Base-by-base conservation (phyloP, 2,888 invertebrate genomes). In the Sphinx pinastri region DNA sequence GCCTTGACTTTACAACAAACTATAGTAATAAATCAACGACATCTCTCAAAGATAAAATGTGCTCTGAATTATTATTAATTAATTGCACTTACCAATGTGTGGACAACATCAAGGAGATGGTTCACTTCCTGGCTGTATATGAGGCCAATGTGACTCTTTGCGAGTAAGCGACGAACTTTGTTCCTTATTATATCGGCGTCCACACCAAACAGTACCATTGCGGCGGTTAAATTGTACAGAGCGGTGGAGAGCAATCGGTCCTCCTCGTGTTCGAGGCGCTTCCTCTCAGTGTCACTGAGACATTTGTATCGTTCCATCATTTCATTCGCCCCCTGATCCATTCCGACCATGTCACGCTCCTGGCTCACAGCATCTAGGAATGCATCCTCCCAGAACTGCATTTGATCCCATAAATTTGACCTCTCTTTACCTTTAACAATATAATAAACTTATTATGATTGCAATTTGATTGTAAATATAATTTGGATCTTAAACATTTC, bases 361-460 rank as follows among this genome's bases (percentile, higher is more conserved):
- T 99, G 99, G 59, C 96, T 96, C 1, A 99, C 99, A 0, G 99
- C 99, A 92, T 99, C 99, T 70, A 99, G 94, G 86, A 99, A 99
- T 0, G 99, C 98, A 87, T 99, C 99, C 88, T 99, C 99, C 99
- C 99, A 99, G 91, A 99, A 99, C 85, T 99, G 98, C 98, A 99
- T 98, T 94, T 99, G 99, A 90, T 99, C 99, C 99, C 99, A 99
- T 49, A 99, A 92, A 70, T 96, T 95, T 2, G 98, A 97, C 76
- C 99, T 92, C 75, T 98, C 98, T 88, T 98, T 98, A 52, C 96
- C 94, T 94, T 69, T 54, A 75, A 74, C 25, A 52, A 47, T 25
- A 25, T 25, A n/a, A n/a, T n/a, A n/a, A n/a, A 69, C 54, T 6
- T 4, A 5, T 7, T 38, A 38, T 8, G 38, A 38, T 38, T 38